Base-by-base conservation (phyloP, 2,888 invertebrate species). In the Drosophila diplacantha region DNA sequence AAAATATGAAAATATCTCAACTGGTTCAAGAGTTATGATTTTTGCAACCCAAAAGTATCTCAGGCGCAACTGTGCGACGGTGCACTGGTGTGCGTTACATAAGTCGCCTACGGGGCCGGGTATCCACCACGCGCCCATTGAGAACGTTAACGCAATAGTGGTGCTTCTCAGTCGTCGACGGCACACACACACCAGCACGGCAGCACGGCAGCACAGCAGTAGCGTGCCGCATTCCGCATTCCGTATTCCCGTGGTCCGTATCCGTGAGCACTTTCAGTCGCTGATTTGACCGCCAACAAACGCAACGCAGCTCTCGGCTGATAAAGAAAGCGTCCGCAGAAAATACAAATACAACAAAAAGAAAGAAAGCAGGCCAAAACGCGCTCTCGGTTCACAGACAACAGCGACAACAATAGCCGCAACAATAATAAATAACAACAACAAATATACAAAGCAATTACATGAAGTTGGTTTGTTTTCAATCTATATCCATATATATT, bases 211-310 rank as follows among this genome's bases (percentile, higher is more conserved):
- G 49, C 14, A 12, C n/a, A 47, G 47, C 18, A 38, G 46, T 20
- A 32, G 24, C 41, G 22, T 38, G 22, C 22, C 46, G 39, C 46
- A 49, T 49, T 46, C 56, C 38, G 56, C 24, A 18, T 24, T 37
- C 44, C 39, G 61, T 61, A 35, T 35, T 49, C 41, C 41, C 39
- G 26, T 41, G 18, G 20, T 26, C 20, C 41, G 57, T 57, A 32
- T 34, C 44, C 44, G 44, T 57, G 41, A 57, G 58, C 80, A 75
- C 75, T 75, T 73, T 85, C 83, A 85, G 86, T 86, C 84, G 83
- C 80, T 75, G 72, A 83, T 86, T 82, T 81, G 85, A 84, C 82
- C 86, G 86, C 85, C 84, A 82, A 78, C 76, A 81, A 71, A 81
- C 85, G 81, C 82, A 84, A 81, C 86, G 81, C 74, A 66, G 71